Evolutionary conservation across 2,888 invertebrate species (phyloP).

Genomic region (Conistra vaccinii): DNA sequence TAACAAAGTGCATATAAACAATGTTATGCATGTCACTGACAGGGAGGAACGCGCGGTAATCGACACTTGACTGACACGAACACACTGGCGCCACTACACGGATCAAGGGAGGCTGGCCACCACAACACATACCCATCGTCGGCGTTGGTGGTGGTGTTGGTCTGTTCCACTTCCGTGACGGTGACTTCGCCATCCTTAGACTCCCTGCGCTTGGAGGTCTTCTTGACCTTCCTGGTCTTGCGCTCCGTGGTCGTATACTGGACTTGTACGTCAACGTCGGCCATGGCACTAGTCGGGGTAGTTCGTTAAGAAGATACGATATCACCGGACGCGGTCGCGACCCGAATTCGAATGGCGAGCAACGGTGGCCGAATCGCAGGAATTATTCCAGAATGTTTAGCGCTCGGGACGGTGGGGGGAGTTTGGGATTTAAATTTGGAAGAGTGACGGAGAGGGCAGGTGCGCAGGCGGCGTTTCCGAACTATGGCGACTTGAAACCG

Average conservation of each 20-base stretch:
- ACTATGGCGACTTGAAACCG: conserved; percentile 77
- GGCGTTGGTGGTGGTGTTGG: conserved; percentile 92
- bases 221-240: conserved; percentile 97
- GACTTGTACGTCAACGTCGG: conserved; percentile 97
- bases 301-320: conserved; percentile 78
- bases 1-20: conserved; percentile 72
- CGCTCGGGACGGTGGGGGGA: conserved; percentile 86
- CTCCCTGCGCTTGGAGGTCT: conserved; percentile 95
- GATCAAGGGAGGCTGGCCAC: conserved; percentile 84
- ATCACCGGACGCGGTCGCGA: conserved; percentile 90
- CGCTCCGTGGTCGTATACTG: conserved; percentile 96
- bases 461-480: conserved; percentile 89
- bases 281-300: conserved; percentile 91
- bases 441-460: conserved; percentile 91
- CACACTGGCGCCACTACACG: conserved; percentile 76
- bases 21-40: conserved; percentile 75
- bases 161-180: conserved; percentile 95
- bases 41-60: conserved; percentile 76
- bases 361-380: conserved; percentile 88
- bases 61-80: conserved; percentile 81
- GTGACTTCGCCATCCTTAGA: conserved; percentile 94
- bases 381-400: conserved; percentile 91
- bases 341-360: conserved; percentile 91
- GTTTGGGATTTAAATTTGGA: conserved; percentile 91
- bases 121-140: conserved; percentile 96